A percentile compares a stretch with the other conserved stretches of the same genome.
phyloP scores from a whole-genome alignment of 2,797 vertebrate species.

The Xenopus petersii region DNA sequence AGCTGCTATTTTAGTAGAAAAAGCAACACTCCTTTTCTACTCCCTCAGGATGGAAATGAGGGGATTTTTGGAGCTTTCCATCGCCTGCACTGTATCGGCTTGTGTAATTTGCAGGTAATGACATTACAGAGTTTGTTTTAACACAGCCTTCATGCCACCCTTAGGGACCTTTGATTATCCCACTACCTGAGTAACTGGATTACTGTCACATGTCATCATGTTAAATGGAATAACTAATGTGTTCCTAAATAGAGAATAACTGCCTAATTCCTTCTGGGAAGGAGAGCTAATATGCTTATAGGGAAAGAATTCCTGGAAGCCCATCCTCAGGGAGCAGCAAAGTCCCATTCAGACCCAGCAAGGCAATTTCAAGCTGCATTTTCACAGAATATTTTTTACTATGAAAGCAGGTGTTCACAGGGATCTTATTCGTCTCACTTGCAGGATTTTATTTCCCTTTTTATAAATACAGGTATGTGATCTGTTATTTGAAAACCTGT shows the following conservation, averaged over 20 bases:
- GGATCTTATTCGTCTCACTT: too few species aligned
- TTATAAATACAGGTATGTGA: too few species aligned
- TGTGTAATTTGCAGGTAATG: constrained; percentile 36
- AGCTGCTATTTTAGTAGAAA: too few species aligned
- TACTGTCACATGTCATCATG: constrained; percentile 44
- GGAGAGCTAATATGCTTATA: constrained; percentile 38
- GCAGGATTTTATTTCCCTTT: too few species aligned
- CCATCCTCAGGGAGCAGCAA: constrained; percentile 21
- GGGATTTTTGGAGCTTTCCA: neutral
- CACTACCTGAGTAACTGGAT: constrained; percentile 41
- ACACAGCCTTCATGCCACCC: constrained; percentile 24
- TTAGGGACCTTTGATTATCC: constrained; percentile 36
- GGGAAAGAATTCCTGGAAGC: constrained; percentile 34
- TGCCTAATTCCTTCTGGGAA: constrained; percentile 43
- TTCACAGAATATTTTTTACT: too few species aligned
- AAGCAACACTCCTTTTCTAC: too few species aligned
- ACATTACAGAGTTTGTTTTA: constrained; percentile 39
- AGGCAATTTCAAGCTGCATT: too few species aligned
- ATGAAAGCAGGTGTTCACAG: too few species aligned
- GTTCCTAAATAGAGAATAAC: constrained; percentile 40
- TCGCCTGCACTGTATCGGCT: constrained; percentile 2
- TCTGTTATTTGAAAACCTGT: too few species aligned
- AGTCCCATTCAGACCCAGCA: constrained; percentile 3
- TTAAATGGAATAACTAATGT: constrained; percentile 44
- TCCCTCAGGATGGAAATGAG: neutral